Evolutionary conservation across 2,888 invertebrate genomes (phyloP).

Genomic region (Clunio marinus): DNA sequence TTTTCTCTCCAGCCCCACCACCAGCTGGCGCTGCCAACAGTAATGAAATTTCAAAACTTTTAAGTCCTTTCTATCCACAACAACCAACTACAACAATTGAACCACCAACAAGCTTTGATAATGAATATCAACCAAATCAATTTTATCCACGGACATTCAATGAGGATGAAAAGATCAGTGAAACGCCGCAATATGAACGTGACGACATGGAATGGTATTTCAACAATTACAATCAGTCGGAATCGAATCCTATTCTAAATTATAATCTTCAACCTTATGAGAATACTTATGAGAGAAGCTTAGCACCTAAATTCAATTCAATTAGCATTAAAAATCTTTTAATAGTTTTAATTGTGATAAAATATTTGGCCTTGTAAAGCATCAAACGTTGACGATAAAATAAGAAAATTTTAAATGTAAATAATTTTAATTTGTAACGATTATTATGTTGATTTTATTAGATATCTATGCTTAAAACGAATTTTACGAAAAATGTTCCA

Average conservation of each 20-base stretch:
- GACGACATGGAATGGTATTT: conserved; percentile 77
- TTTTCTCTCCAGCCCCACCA: conserved; percentile 47
- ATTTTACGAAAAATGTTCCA: no score
- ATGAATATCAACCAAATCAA: conserved; percentile 41
- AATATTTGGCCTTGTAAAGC: background rate
- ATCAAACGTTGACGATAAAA: background rate
- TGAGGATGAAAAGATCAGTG: conserved; percentile 47
- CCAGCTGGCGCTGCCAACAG: conserved; percentile 32
- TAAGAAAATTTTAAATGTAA: background rate
- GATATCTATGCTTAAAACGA: no score
- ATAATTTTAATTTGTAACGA: conserved; percentile 8
- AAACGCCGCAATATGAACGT: conserved; percentile 52
- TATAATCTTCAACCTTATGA: conserved; percentile 50
- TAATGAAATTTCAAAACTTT: conserved; percentile 33
- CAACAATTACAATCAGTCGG: conserved; percentile 70
- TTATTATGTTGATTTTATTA: no score
- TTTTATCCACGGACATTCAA: conserved; percentile 48
- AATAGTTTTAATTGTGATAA: conserved; percentile 35
- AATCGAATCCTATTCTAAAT: conserved; percentile 49
- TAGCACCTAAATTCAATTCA: conserved; percentile 13
- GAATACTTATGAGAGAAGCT: background rate
- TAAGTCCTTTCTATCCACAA: conserved; percentile 19
- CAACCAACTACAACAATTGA: background rate
- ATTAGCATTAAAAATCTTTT: background rate
- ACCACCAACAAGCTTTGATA: conserved; percentile 39